Percentiles rank a stretch among this genome's conserved stretches.
phyloP scores from a whole-genome alignment of 1,140 invertebrate genomes.

The Drosophila ohnishii region DNA sequence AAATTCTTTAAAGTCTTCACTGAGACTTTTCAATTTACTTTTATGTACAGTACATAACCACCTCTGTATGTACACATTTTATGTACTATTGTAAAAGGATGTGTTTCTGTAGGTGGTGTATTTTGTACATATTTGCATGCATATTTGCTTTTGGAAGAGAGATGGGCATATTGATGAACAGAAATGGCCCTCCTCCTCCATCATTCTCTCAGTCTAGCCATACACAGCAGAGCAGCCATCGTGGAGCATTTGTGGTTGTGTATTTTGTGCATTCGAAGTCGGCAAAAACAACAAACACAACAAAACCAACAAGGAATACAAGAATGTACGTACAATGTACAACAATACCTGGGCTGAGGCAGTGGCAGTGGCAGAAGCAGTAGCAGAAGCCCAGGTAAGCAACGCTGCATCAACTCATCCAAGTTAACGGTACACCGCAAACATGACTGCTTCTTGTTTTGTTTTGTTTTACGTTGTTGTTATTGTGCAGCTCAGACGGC shows the following conservation, averaged over 20 bases:
- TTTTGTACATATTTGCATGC: constrained; percentile 32
- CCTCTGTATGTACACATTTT: not conserved
- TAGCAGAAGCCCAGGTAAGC: constrained; percentile 11
- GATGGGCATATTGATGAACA: constrained; percentile 43
- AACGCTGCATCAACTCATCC: constrained; percentile 56
- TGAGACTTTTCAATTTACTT: not conserved
- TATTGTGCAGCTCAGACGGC: constrained; percentile 23
- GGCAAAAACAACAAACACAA: constrained; percentile 32
- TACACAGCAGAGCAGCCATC: constrained; percentile 26
- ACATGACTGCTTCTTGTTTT: constrained; percentile 38
- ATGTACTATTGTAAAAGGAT: constrained; percentile 9
- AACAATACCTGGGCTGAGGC: constrained; percentile 52
- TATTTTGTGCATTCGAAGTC: constrained; percentile 59
- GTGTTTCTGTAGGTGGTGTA: constrained; percentile 19
- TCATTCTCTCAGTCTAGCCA: not conserved
- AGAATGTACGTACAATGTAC: constrained; percentile 45
- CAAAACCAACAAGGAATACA: constrained; percentile 26
- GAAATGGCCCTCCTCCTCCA: not conserved
- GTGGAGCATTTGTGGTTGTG: constrained; percentile 60
- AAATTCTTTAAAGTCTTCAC: too few species aligned
- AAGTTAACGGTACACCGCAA: constrained; percentile 53
- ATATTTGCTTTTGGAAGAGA: constrained; percentile 42
- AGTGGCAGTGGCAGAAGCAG: constrained; percentile 2
- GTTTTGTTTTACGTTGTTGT: constrained; percentile 23
- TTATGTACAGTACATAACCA: not conserved